Evolutionary conservation across 2,888 invertebrate genomes (phyloP).

Genomic region (Linnaemya vulpina): DNA sequence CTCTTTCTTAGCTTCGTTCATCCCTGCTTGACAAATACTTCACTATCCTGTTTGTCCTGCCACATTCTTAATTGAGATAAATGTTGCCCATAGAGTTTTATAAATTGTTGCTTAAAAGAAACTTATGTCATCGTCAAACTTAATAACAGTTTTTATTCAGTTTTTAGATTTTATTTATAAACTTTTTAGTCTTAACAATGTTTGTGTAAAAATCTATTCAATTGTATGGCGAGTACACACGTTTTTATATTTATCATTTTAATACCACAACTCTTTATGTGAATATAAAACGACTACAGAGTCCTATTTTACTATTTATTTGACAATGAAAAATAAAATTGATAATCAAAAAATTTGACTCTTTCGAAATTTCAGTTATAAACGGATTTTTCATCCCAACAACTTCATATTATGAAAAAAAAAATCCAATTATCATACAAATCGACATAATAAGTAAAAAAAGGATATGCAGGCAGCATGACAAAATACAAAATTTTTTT

Average conservation of each 20-base stretch:
- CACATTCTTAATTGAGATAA: constrained; percentile 59
- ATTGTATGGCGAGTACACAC: not conserved
- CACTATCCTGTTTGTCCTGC: constrained; percentile 1
- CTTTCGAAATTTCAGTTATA: constrained; percentile 11
- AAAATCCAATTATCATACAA: constrained; percentile 65
- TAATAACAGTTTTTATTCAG: not conserved
- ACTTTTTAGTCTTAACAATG: no score
- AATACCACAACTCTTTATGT: no score
- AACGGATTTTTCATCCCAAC: constrained; percentile 17
- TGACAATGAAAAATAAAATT: constrained; percentile 26
- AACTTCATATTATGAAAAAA: constrained; percentile 38
- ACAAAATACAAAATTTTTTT: constrained; percentile 11
- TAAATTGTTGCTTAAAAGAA: constrained; percentile 4
- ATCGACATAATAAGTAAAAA: constrained; percentile 50
- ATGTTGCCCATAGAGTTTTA: constrained; percentile 23
- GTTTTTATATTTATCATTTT: not conserved
- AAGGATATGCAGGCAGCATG: not conserved
- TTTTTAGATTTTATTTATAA: not conserved
- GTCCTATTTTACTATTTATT: not conserved
- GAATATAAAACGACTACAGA: not conserved
- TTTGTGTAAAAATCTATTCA: not conserved
- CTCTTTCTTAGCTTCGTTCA: not conserved
- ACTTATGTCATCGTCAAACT: not conserved
- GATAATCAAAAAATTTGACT: constrained; percentile 6
- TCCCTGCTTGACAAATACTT: not conserved